Evolutionary conservation across 2,797 vertebrate genomes (phyloP).

Genomic region (Salmo trutta): DNA sequence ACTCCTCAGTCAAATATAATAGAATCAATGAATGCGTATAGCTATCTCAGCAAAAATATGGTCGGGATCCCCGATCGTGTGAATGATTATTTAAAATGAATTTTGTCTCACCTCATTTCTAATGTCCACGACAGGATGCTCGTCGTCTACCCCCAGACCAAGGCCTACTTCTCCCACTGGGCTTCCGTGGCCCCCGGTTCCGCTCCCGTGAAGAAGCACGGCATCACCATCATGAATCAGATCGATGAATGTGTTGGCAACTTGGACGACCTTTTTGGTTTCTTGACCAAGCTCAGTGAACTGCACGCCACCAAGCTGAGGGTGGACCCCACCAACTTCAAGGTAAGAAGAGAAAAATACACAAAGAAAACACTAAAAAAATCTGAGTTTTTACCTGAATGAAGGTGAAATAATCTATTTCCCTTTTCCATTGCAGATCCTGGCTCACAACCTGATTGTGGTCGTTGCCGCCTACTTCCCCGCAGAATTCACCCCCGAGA

Average conservation of each 20-base stretch:
- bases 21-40: neutral
- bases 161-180: conserved; percentile 83
- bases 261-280: conserved; percentile 66
- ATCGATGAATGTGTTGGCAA: conserved; percentile 61
- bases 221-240: conserved; percentile 66
- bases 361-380: too few relatives aligned
- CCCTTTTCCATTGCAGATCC: conserved; percentile 65
- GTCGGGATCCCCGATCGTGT: neutral
- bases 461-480: conserved; percentile 70
- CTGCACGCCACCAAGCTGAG: conserved; percentile 75
- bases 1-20: neutral
- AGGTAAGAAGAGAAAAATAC: conserved; percentile 51
- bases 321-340: conserved; percentile 81
- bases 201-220: conserved; percentile 66
- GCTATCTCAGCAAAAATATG: neutral
- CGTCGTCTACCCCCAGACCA: conserved; percentile 75
- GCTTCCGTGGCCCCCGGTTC: conserved; percentile 58
- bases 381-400: neutral
- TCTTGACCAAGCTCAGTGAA: conserved; percentile 75
- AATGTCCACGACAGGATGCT: conserved; percentile 68
- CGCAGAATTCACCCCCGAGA: conserved; percentile 65
- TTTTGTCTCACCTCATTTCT: neutral
- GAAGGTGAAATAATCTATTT: neutral
- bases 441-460: conserved; percentile 81
- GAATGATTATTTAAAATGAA: neutral